phyloP scores from a whole-genome alignment of 1,140 invertebrate genomes.

The Ceratina calcarata region DNA sequence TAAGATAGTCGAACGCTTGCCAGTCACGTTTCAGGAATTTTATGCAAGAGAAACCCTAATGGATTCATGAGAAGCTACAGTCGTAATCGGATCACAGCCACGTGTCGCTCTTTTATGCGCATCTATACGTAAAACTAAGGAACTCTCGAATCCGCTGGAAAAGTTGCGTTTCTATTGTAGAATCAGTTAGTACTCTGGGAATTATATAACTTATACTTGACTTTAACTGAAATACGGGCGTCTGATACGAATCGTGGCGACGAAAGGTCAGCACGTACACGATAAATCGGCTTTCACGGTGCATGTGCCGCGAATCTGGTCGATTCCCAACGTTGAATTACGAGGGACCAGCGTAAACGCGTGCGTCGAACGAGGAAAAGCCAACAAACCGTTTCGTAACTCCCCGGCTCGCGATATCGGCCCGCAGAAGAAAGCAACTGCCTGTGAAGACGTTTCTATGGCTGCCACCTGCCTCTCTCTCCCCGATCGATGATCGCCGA shows the following conservation, averaged over 20 bases:
- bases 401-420: neutral
- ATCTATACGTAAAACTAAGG: too few relatives aligned
- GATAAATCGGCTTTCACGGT: slow-evolving; percentile 15
- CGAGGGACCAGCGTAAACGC: neutral
- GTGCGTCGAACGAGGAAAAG: slow-evolving; percentile 32
- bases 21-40: too few relatives aligned
- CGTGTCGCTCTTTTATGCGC: too few relatives aligned
- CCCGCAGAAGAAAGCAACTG: slow-evolving; percentile 18
- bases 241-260: slow-evolving; percentile 4
- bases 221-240: too few relatives aligned
- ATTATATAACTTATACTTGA: too few relatives aligned
- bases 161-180: too few relatives aligned
- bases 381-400: slow-evolving; percentile 47
- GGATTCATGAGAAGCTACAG: too few relatives aligned
- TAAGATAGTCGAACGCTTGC: too few relatives aligned
- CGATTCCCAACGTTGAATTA: neutral
- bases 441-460: slow-evolving; percentile 28
- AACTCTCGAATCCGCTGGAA: too few relatives aligned
- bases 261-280: neutral
- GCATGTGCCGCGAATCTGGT: neutral
- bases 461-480: neutral
- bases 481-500: neutral
- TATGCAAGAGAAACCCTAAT: too few relatives aligned
- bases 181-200: too few relatives aligned
- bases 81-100: too few relatives aligned